phyloP scores from a whole-genome alignment of 1,140 invertebrate genomes.

The Zaprionus lachaisei region DNA sequence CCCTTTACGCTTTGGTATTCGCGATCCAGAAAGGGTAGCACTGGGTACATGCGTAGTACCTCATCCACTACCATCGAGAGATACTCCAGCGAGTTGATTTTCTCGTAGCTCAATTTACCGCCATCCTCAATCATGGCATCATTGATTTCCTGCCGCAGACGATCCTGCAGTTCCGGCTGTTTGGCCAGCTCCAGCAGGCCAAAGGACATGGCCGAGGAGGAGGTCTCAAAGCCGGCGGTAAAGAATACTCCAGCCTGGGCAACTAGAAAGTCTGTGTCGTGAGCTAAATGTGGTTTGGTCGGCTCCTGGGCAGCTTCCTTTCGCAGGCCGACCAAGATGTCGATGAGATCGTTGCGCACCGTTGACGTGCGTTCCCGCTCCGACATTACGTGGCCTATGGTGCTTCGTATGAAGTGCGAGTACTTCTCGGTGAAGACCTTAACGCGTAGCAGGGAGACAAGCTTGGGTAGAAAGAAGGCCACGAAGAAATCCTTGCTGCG shows the following conservation, averaged over 20 bases:
- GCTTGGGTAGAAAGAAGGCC: slow-evolving; percentile 84
- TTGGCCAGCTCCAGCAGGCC: slow-evolving; percentile 88
- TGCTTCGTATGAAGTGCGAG: slow-evolving; percentile 68
- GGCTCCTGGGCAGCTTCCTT: slow-evolving; percentile 57
- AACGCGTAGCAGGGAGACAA: slow-evolving; percentile 53
- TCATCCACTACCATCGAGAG: slow-evolving; percentile 86
- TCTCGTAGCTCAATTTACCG: slow-evolving; percentile 87
- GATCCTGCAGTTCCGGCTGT: slow-evolving; percentile 88
- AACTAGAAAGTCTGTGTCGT: slow-evolving; percentile 85
- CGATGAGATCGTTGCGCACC: slow-evolving; percentile 84
- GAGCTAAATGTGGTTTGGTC: slow-evolving; percentile 71
- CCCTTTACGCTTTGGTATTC: slow-evolving; percentile 49
- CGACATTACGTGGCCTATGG: slow-evolving; percentile 77
- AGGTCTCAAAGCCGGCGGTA: slow-evolving; percentile 91
- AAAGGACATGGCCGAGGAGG: slow-evolving; percentile 89
- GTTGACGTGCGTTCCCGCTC: slow-evolving; percentile 69
- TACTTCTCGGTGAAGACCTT: slow-evolving; percentile 62
- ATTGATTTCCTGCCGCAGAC: slow-evolving; percentile 87
- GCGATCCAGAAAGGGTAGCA: slow-evolving; percentile 71
- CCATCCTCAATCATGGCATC: slow-evolving; percentile 84
- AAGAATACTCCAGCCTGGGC: slow-evolving; percentile 90
- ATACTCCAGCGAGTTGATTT: slow-evolving; percentile 87
- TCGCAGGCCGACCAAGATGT: slow-evolving; percentile 84
- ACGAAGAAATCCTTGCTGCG: slow-evolving; percentile 79
- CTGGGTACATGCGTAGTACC: slow-evolving; percentile 79